phyloP scores from a whole-genome alignment of 2,888 invertebrate species.

The Netelia fuscicornis region DNA sequence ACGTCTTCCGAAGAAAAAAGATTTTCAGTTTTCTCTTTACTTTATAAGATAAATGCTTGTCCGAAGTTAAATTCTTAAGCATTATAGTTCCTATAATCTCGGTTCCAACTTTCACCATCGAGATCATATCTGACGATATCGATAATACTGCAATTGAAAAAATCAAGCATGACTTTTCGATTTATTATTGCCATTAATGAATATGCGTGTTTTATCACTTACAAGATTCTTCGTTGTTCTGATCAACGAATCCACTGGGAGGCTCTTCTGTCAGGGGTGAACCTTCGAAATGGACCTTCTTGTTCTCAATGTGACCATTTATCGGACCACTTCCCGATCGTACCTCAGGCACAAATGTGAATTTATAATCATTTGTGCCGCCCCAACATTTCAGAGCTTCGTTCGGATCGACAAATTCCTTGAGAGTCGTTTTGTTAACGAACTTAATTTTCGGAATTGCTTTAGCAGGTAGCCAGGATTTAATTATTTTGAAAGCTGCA shows the following conservation, averaged over 20 bases:
- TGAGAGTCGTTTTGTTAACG: conserved; percentile 90
- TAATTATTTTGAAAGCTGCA: conserved; percentile 96
- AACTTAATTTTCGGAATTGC: conserved; percentile 96
- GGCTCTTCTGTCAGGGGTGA: conserved; percentile 86
- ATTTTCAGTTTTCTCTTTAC: conserved; percentile 82
- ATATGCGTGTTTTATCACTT: conserved; percentile 66
- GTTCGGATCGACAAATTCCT: conserved; percentile 90
- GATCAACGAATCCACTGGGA: conserved; percentile 77
- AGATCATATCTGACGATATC: conserved; percentile 88
- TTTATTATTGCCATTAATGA: neutral
- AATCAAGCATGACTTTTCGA: conserved; percentile 2
- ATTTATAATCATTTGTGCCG: conserved; percentile 91
- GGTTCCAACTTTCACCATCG: conserved; percentile 89
- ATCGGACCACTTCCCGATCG: conserved; percentile 72
- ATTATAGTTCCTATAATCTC: conserved; percentile 89
- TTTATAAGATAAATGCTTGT: conserved; percentile 89
- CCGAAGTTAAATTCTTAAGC: conserved; percentile 88
- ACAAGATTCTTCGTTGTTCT: conserved; percentile 80
- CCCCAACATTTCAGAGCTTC: conserved; percentile 93
- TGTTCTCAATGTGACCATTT: conserved; percentile 84
- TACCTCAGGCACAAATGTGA: conserved; percentile 89
- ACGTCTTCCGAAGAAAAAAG: conserved; percentile 18
- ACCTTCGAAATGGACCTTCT: conserved; percentile 89
- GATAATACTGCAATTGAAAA: conserved; percentile 77
- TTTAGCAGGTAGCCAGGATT: conserved; percentile 93